Percentiles rank a stretch among this genome's conserved stretches.
These are phyloP conservation scores for Caenorhabditis briggsae DNA, from an alignment of 1,140 invertebrate species.

Conservation along the genomic window DNA sequence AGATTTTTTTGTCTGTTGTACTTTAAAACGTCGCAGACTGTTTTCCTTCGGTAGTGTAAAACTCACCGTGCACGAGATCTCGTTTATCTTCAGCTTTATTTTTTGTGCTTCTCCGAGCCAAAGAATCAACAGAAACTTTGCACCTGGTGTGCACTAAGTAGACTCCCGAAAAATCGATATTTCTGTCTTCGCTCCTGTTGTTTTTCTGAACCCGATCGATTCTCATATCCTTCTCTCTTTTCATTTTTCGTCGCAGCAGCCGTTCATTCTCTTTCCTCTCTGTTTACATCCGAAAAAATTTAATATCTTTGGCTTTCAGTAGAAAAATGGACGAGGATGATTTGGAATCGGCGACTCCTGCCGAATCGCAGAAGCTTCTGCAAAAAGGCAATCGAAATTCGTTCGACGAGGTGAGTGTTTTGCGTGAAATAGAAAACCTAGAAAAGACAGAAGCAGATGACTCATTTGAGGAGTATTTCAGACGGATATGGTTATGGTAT, in stretches of 20 bases:
- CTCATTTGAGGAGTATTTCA: not conserved
- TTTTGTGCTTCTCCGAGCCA: not conserved
- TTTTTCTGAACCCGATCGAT: slow-evolving; percentile 23
- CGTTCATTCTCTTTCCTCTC: not conserved
- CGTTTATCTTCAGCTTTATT: not conserved
- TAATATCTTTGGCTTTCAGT: not conserved
- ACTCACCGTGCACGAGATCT: too few relatives aligned
- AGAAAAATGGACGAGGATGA: slow-evolving; percentile 25
- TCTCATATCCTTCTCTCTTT: not conserved
- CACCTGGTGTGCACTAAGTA: not conserved
- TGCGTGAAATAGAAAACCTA: not conserved
- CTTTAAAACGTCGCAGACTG: too few relatives aligned
- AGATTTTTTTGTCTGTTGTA: too few relatives aligned
- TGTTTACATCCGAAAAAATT: not conserved
- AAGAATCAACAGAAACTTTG: not conserved
- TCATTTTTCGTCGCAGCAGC: not conserved
- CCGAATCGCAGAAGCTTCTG: slow-evolving; percentile 25
- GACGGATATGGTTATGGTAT: slow-evolving; percentile 54
- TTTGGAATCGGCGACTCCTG: slow-evolving; percentile 4
- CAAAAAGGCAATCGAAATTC: slow-evolving; percentile 21
- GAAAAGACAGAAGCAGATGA: not conserved
- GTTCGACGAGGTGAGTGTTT: slow-evolving; percentile 25
- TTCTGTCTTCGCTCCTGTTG: not conserved
- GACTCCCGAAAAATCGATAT: not conserved
- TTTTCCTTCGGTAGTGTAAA: too few relatives aligned